Evolutionary conservation across 1,140 invertebrate species (phyloP), one percentile per base, ranked within the genome.

Genomic region (Drosophila equinoxialis): DNA sequence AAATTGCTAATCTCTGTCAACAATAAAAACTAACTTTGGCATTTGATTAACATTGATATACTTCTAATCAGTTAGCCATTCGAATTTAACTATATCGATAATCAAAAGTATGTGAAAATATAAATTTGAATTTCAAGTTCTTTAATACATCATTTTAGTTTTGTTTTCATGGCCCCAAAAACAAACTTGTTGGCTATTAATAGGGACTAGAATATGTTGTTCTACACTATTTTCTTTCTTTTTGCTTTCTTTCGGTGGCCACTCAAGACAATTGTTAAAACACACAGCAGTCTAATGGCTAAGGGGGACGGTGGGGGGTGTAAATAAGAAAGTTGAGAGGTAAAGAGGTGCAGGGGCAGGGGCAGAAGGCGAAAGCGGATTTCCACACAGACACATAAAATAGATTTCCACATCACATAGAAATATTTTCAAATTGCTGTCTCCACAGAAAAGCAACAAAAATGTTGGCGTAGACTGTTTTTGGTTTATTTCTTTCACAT

Each of bases 381-480:
- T 54, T 51, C 17, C 8, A 17, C 17, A 54, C 5, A 8, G 1
- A 51, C 20, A 51, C 14, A 20, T 51, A 8, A 59, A 37, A 59
- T 59, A 37, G 30, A 59, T 59, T 59, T 59, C 57, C 33, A 59
- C 57, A 58, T 17, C 30, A 35, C 55, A 37, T 59, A 20, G 37
- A 55, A 59, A 59, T 68, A 17, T 23, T 26, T 60, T 77, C 20
- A 11, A 51, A 23, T n/a, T 57, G 39, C 30, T 68, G 72, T 74
- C 70, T 73, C 45, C 26, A 37, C 57, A 13, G 23, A 26, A 26
- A 26, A 26, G 23, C 26, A 37, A 37, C n/a, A 37, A 37, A 60
- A 76, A 74, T 76, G 41, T 75, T 59, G 74, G 57, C 48, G 65
- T 39, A 68, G 17, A 68, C 61, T 11, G 35, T 35, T 72, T 64